phyloP scores from a whole-genome alignment of 2,113 vertebrate species.

The Buteo buteo region DNA sequence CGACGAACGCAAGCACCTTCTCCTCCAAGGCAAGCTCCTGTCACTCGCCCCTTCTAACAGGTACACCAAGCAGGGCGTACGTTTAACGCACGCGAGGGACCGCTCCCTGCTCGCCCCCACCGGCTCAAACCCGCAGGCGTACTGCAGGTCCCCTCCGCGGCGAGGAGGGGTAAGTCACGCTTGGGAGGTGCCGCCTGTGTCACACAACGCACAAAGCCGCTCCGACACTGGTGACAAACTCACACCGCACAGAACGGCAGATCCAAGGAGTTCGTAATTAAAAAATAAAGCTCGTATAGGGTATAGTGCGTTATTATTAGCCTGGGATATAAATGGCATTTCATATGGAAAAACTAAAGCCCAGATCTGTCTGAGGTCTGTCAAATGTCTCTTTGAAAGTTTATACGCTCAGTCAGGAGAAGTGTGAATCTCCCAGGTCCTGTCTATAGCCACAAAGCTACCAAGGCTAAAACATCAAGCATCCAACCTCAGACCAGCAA shows the following conservation, averaged over 20 bases:
- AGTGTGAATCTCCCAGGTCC: neutral
- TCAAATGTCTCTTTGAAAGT: neutral
- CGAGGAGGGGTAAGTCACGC: neutral
- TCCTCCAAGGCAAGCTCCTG: rapidly evolving
- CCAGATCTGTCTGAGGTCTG: neutral
- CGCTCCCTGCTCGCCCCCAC: rapidly evolving
- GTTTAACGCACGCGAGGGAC: neutral
- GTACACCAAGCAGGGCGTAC: rapidly evolving
- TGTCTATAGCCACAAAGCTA: neutral
- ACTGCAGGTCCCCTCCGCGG: neutral
- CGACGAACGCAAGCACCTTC: neutral
- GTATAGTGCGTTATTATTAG: neutral
- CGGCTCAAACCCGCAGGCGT: neutral
- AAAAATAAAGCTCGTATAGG: neutral
- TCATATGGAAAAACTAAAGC: neutral
- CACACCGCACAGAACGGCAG: neutral
- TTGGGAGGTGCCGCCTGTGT: neutral
- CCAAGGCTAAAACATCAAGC: neutral
- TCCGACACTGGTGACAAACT: neutral
- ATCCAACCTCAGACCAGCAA: neutral
- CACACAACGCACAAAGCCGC: neutral
- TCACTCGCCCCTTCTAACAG: neutral
- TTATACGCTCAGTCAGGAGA: neutral
- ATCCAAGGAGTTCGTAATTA: rapidly evolving
- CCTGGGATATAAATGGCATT: neutral